Base-by-base conservation (phyloP, 2,797 vertebrate genomes). In the Oryzias sinensis region DNA sequence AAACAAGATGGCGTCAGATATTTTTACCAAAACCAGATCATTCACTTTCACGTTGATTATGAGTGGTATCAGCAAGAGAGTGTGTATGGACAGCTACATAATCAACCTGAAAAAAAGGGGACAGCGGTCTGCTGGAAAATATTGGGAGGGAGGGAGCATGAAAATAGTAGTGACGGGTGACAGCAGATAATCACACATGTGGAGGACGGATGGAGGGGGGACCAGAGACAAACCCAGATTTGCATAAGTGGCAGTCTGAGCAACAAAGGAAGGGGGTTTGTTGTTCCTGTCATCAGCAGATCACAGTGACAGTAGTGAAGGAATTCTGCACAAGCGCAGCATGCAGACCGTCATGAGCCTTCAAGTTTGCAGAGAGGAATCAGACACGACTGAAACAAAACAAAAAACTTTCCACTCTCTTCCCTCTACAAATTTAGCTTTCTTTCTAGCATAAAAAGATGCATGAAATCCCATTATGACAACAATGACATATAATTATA, bases 161-260 rank as follows among this genome's bases (percentile, higher is more conserved):
- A 75, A 72, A 16, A 33, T 70, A 76, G 76, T 78, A 81, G 49
- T 74, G 80, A 88, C 49, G 76, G 83, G 80, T 66, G 57, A 74
- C 77, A 68, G 53, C 27, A 29, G 27, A 29, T 29, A 29, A 29
- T 29, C 27, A 29, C 27, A 29, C 27, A 29, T 29, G 27, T 29
- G 27, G 27, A 29, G 27, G 27, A 29, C 6, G 27, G 27, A 29
- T 29, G 5, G 6, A 7, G 27, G 27, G 27, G 27, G 27, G 27
- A 7, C 5, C 27, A 6, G 27, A 29, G 7, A 29, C 27, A 29
- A 29, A 29, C 27, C 27, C 27, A 29, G 27, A 29, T 29, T 29
- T 29, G 27, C 27, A 29, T 29, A 29, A 29, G 27, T 29, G 27
- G 27, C 5, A 29, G 6, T 29, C 7, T 29, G 1, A 29, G 27